Evolutionary conservation across 2,888 invertebrate genomes (phyloP).

Genomic region (Oegoconia quadripuncta): DNA sequence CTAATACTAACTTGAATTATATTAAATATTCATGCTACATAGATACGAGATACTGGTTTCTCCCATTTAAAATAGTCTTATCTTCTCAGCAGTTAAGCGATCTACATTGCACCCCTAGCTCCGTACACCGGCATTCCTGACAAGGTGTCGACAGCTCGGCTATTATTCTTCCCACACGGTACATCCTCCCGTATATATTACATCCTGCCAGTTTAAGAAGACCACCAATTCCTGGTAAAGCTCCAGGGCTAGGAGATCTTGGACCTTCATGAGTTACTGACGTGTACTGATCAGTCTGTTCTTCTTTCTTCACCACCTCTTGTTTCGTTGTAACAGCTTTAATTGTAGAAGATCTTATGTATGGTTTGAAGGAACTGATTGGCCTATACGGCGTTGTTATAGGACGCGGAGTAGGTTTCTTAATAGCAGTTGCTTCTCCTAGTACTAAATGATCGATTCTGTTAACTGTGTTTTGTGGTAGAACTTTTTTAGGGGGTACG

Average conservation of each 20-base stretch:
- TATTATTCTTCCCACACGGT: slow-evolving; percentile 89
- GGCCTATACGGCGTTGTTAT: slow-evolving; percentile 27
- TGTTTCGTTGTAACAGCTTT: slow-evolving; percentile 25
- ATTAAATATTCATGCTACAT: too few relatives aligned
- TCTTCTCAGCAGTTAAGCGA: slow-evolving; percentile 56
- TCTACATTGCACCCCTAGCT: slow-evolving; percentile 90
- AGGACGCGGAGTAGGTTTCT: slow-evolving; percentile 41
- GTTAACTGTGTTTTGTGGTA: slow-evolving; percentile 44
- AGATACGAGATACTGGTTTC: too few relatives aligned
- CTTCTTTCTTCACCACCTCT: slow-evolving; percentile 24
- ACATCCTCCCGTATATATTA: slow-evolving; percentile 94
- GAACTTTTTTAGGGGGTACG: slow-evolving; percentile 38
- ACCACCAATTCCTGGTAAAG: slow-evolving; percentile 61
- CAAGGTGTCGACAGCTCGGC: slow-evolving; percentile 90
- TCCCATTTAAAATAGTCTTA: too few relatives aligned
- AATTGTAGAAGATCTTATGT: slow-evolving; percentile 20
- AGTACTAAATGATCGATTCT: slow-evolving; percentile 67
- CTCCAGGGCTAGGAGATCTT: too few relatives aligned
- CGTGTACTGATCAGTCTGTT: slow-evolving; percentile 25
- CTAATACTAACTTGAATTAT: too few relatives aligned
- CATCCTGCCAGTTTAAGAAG: slow-evolving; percentile 90
- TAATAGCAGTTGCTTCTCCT: slow-evolving; percentile 65
- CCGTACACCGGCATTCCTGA: slow-evolving; percentile 91
- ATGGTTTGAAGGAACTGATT: slow-evolving; percentile 19
- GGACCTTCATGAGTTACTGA: slow-evolving; percentile 27